These are phyloP conservation scores for Caloenas nicobarica DNA, from an alignment of 2,113 vertebrate species.

Conservation along the genomic window DNA sequence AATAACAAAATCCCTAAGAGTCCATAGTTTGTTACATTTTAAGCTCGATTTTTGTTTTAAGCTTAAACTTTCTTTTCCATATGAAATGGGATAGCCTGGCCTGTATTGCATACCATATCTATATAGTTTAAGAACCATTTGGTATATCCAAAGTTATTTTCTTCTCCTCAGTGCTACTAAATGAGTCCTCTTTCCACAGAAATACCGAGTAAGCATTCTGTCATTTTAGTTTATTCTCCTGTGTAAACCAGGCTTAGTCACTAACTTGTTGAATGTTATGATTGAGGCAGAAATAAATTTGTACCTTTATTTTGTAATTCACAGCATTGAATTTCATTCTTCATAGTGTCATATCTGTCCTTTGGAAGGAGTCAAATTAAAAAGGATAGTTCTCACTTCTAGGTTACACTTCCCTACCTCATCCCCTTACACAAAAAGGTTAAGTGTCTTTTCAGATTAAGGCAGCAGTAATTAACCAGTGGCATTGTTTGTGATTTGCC, in stretches of 20 bases:
- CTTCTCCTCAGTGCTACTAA: background rate
- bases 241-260: background rate
- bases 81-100: background rate
- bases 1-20: background rate
- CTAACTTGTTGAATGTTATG: background rate
- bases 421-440: constrained; percentile 45
- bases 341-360: background rate
- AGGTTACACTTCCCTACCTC: constrained; percentile 19
- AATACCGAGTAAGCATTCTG: background rate
- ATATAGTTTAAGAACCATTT: background rate
- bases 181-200: background rate
- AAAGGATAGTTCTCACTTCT: constrained; percentile 22
- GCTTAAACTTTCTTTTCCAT: background rate
- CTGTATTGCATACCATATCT: rapidly evolving
- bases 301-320: background rate
- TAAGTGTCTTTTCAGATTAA: constrained; percentile 71
- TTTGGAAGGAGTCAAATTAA: background rate
- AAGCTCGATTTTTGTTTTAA: background rate
- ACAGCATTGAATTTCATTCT: background rate
- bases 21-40: background rate
- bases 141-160: background rate
- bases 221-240: background rate
- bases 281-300: background rate
- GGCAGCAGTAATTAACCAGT: constrained; percentile 68
- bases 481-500: constrained; percentile 70